Percentiles rank a stretch among this genome's conserved stretches.
Conservation (phyloP, 2,888 invertebrate genomes). For the Noctua pronuba region DNA sequence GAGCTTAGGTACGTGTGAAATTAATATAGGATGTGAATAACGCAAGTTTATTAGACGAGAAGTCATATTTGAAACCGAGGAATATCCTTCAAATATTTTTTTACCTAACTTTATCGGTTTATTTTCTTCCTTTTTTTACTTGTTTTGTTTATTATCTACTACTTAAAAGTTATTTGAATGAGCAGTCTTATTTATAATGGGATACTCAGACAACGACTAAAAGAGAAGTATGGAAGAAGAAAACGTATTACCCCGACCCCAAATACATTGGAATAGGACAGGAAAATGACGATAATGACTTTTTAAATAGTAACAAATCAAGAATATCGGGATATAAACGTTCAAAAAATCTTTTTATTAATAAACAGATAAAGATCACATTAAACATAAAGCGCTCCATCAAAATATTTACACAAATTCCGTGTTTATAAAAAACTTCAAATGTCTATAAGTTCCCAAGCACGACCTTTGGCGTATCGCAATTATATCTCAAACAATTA, state of each 20-base stretch:
- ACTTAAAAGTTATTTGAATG: too few species aligned
- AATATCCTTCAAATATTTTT: background rate
- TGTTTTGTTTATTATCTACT: too few species aligned
- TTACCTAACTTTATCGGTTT: background rate
- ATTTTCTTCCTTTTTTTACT: background rate
- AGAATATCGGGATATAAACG: background rate
- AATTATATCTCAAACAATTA: conserved; percentile 63
- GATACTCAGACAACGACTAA: background rate
- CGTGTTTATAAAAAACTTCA: conserved; percentile 28
- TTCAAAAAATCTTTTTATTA: background rate
- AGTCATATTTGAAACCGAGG: background rate
- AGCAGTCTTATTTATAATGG: too few species aligned
- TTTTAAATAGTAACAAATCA: background rate
- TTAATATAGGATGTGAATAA: conserved; percentile 56
- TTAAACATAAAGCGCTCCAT: background rate
- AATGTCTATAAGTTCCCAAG: conserved; percentile 48
- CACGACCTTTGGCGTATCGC: conserved; percentile 48
- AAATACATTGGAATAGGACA: background rate
- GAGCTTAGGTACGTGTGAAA: conserved; percentile 42
- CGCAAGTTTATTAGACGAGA: background rate
- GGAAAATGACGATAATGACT: too few species aligned
- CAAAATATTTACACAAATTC: conserved; percentile 41
- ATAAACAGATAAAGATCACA: background rate
- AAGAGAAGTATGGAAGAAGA: background rate
- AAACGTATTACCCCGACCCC: background rate